These are phyloP conservation scores for Camptogramma bilineatum DNA, from an alignment of 2,888 invertebrate species.

Conservation along the genomic window DNA sequence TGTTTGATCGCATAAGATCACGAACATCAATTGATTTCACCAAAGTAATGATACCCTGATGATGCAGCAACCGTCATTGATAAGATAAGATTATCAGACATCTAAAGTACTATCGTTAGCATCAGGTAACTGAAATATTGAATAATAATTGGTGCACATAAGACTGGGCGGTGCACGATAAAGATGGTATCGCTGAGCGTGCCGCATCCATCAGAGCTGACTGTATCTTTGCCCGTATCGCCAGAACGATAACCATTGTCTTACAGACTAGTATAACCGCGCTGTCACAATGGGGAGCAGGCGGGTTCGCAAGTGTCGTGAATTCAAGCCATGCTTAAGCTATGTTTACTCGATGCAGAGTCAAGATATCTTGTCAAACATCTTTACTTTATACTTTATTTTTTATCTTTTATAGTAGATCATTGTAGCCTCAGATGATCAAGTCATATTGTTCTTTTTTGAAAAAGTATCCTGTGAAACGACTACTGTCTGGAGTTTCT, in stretches of 20 bases:
- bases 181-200: constrained; percentile 80
- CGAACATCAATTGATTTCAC: constrained; percentile 21
- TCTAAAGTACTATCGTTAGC: constrained; percentile 37
- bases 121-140: constrained; percentile 65
- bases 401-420: not conserved
- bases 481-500: not conserved
- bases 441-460: not conserved
- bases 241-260: constrained; percentile 79
- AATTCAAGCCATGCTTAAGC: constrained; percentile 7
- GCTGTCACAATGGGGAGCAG: constrained; percentile 35
- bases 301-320: constrained; percentile 49
- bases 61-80: constrained; percentile 26
- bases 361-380: constrained; percentile 13
- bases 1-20: not conserved
- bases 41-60: constrained; percentile 25
- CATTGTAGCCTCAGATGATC: not conserved
- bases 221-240: constrained; percentile 73
- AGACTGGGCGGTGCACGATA: constrained; percentile 62
- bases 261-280: constrained; percentile 49
- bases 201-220: constrained; percentile 80
- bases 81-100: constrained; percentile 20
- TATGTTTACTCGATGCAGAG: constrained; percentile 1
- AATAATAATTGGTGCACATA: constrained; percentile 83
- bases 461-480: not conserved
- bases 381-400: not conserved